phyloP scores from a whole-genome alignment of 2,113 vertebrate species.

The Balaeniceps rex region DNA sequence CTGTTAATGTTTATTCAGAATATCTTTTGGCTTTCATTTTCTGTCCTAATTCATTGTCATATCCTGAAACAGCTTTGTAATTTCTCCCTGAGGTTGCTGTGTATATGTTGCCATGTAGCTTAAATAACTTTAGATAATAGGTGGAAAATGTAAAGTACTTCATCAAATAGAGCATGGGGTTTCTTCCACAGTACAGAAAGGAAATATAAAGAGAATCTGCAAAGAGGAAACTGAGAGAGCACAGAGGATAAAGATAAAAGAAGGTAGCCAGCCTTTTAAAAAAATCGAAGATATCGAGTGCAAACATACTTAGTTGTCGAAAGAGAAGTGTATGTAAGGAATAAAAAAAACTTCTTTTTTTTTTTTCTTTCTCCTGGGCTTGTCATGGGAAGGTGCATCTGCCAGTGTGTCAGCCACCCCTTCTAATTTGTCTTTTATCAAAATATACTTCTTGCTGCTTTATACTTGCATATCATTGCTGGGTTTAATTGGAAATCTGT shows the following conservation, averaged over 20 bases:
- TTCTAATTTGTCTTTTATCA: not conserved
- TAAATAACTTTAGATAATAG: not conserved
- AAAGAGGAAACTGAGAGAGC: not conserved
- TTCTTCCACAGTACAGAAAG: not conserved
- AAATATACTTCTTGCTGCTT: not conserved
- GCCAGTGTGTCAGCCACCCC: not conserved
- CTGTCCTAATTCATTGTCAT: not conserved
- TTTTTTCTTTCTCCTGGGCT: not conserved
- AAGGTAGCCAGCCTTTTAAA: not conserved
- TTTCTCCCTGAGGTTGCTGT: not conserved
- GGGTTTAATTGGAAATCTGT: not conserved
- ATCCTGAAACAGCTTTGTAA: not conserved
- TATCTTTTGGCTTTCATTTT: not conserved
- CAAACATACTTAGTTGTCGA: not conserved
- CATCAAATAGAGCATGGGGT: not conserved
- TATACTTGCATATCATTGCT: not conserved
- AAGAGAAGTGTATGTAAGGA: not conserved
- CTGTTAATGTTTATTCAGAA: not conserved
- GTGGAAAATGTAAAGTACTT: not conserved
- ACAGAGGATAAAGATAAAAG: not conserved
- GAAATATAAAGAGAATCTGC: not conserved
- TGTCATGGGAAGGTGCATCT: not conserved
- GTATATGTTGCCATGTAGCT: not conserved
- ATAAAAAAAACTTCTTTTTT: fast-evolving
- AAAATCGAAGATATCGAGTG: not conserved